phyloP scores from a whole-genome alignment of 2,888 invertebrate species.

The Malthinus seriepunctatus region DNA sequence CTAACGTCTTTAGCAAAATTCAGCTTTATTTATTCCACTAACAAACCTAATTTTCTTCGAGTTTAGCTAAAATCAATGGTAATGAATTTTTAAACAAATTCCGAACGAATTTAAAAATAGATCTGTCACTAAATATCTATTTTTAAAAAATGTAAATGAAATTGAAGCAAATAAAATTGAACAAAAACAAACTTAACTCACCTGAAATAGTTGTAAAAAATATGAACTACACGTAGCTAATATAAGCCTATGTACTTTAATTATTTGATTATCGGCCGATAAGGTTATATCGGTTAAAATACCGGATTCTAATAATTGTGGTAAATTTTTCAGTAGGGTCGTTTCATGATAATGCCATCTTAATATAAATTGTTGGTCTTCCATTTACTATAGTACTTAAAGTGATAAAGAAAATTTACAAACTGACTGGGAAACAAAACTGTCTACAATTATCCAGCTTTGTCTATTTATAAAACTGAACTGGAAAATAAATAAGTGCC shows the following conservation, averaged over 20 bases:
- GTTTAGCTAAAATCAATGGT: too few relatives aligned
- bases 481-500: constrained; percentile 55
- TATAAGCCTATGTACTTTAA: constrained; percentile 84
- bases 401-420: constrained; percentile 36
- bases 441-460: constrained; percentile 50
- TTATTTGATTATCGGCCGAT: constrained; percentile 80
- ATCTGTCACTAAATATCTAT: constrained; percentile 11
- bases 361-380: constrained; percentile 48
- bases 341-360: constrained; percentile 53
- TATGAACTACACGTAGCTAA: constrained; percentile 89
- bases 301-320: constrained; percentile 77
- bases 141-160: constrained; percentile 45
- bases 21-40: too few relatives aligned
- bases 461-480: constrained; percentile 49
- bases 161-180: constrained; percentile 43
- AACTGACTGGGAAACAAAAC: constrained; percentile 43
- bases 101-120: constrained; percentile 17
- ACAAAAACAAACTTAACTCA: constrained; percentile 48
- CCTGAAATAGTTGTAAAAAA: constrained; percentile 86
- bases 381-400: constrained; percentile 17
- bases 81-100: not conserved
- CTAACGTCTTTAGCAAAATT: too few relatives aligned
- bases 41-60: too few relatives aligned
- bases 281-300: constrained; percentile 86
- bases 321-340: constrained; percentile 72